A percentile compares a stretch with the other conserved stretches of the same genome.
phyloP scores from a whole-genome alignment of 2,113 vertebrate species.

The Triplophysa siluroides region DNA sequence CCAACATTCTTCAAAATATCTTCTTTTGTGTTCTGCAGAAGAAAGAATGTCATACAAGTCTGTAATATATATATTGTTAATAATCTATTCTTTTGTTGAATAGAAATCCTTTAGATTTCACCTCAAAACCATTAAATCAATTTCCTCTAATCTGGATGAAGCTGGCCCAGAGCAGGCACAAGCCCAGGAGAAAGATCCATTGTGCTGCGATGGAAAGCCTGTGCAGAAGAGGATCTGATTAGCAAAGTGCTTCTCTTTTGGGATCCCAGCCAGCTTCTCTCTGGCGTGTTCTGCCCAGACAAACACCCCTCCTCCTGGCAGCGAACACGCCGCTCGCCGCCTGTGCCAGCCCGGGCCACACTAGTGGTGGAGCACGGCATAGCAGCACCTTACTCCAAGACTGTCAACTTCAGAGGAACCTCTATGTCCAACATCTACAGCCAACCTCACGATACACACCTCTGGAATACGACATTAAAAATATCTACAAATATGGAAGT shows the following conservation, averaged over 20 bases:
- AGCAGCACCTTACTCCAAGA: slow-evolving; percentile 13
- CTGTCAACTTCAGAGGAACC: background rate
- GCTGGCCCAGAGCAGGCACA: slow-evolving; percentile 60
- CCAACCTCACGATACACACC: background rate
- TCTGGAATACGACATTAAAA: background rate
- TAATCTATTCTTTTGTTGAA: background rate
- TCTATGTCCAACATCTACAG: background rate
- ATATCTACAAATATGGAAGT: slow-evolving; percentile 1
- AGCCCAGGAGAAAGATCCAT: slow-evolving; percentile 57
- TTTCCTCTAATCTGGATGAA: slow-evolving; percentile 67
- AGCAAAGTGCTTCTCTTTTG: slow-evolving; percentile 59
- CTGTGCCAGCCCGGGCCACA: background rate
- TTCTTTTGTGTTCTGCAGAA: too few relatives aligned
- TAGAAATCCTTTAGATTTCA: slow-evolving; percentile 27
- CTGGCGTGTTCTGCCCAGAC: slow-evolving; percentile 11
- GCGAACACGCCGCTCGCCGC: slow-evolving; percentile 46
- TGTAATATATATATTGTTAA: too few relatives aligned
- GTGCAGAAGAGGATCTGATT: slow-evolving; percentile 63
- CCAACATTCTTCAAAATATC: too few relatives aligned
- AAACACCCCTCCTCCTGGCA: slow-evolving; percentile 41
- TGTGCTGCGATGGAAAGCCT: slow-evolving; percentile 60
- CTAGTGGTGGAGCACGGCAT: background rate
- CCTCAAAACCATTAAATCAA: slow-evolving; percentile 67
- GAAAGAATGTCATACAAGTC: too few relatives aligned
- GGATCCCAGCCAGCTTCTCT: slow-evolving; percentile 47